Base-by-base conservation (phyloP, 92 coral and sea anemone species). In the Heliopora coerulea region DNA sequence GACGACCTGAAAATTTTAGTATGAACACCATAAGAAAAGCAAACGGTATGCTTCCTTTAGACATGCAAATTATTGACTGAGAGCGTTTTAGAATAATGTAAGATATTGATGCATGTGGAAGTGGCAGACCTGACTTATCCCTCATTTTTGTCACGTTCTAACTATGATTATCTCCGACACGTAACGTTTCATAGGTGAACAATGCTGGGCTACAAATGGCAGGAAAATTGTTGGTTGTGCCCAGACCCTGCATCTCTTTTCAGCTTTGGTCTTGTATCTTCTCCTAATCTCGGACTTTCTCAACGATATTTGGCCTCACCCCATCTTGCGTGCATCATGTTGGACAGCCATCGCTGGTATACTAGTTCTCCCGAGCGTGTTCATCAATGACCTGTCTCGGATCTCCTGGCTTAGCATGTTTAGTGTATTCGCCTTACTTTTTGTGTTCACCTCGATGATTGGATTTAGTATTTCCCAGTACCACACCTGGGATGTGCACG, bases 381-480 rank as follows among this genome's bases (percentile, higher is more conserved):
- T 95, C 72, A 79, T 95, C 40, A 95, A 90, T 81, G 90, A 86
- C 68, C 82, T 91, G 13, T 84, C 88, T 30, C 93, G 91, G n/a
- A 90, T 95, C 64, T 95, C 99, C 4, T 90, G 90, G 89, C 87
- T 95, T 65, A 95, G 99, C 44, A 90, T 95, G 99, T 88, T 95
- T 72, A 95, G 99, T 58, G 96, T 95, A n/a, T 89, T 95, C 24
- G 89, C 99, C 3, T 85, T 95, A 2, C 81, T 91, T 0, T 75
- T 90, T 59, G 99, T 95, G 15, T 95, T 88, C 65, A 62, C 75
- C 37, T 83, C 96, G 0, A 90, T 91, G 49, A 83, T 90, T 15
- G 99, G 99, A 1, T 95, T 86, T 56, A 92, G 99, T 68, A 79
- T 90, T 63, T 79, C 91, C 0, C 86, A 88, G 82, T 86, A 91